Conservation (phyloP, 1,140 invertebrate genomes). For the Zaprionus vittiger region DNA sequence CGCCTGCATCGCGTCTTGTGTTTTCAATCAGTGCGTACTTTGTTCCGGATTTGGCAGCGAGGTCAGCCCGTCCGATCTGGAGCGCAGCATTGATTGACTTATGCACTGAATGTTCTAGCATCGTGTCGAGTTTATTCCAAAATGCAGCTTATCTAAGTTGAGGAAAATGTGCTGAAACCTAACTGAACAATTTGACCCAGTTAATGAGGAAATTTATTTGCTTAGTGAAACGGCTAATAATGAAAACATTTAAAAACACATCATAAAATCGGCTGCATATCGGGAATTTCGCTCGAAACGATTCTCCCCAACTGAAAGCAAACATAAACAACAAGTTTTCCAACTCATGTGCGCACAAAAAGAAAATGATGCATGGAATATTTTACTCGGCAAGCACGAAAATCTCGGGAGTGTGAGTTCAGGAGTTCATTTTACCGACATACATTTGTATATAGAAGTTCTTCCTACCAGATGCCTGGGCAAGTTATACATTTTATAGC, state of each 20-base stretch:
- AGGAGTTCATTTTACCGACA: constrained; percentile 12
- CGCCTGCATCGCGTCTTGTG: constrained; percentile 59
- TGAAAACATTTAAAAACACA: constrained; percentile 78
- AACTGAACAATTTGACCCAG: constrained; percentile 57
- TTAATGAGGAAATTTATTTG: constrained; percentile 70
- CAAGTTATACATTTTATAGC: constrained; percentile 46
- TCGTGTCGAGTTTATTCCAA: not conserved
- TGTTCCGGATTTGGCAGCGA: constrained; percentile 32
- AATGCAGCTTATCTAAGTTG: not conserved
- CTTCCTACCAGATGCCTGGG: constrained; percentile 11
- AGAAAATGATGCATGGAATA: constrained; percentile 64
- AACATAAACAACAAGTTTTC: constrained; percentile 65
- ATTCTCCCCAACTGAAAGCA: constrained; percentile 49
- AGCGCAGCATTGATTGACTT: not conserved
- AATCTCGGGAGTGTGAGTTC: constrained; percentile 34
- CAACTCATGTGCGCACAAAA: constrained; percentile 1
- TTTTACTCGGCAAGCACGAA: constrained; percentile 55
- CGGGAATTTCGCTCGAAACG: constrained; percentile 18
- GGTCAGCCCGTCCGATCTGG: constrained; percentile 28
- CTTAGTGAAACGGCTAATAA: constrained; percentile 72
- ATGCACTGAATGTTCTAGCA: not conserved
- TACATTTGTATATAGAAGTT: not conserved
- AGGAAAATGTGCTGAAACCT: not conserved
- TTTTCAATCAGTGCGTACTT: constrained; percentile 54
- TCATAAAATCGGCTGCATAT: constrained; percentile 61